Evolutionary conservation across 35 echinoderm and acorn worm species (phyloP).

Genomic region (Eucidaris tribuloides): DNA sequence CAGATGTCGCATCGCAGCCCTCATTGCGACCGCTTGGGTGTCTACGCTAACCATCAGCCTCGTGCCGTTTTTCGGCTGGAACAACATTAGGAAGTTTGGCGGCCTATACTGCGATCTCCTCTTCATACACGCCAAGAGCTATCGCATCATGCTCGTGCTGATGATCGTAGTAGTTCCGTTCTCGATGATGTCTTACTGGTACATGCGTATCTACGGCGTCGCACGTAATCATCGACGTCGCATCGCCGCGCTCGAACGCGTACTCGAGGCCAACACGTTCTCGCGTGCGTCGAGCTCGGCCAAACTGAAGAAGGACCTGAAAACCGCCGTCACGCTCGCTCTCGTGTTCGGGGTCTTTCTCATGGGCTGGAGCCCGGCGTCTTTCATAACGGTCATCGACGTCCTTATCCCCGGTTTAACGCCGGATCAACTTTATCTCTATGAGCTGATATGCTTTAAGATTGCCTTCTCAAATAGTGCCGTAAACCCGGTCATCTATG

Average conservation of each 20-base stretch:
- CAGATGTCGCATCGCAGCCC: neutral
- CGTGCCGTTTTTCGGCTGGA: constrained; percentile 24
- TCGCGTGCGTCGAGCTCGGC: neutral
- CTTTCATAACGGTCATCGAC: constrained; percentile 32
- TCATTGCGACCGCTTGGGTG: constrained; percentile 31
- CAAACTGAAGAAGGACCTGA: constrained; percentile 31
- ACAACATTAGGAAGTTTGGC: constrained; percentile 10
- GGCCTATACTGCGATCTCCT: constrained; percentile 14
- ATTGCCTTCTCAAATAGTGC: constrained; percentile 45
- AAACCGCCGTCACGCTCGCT: constrained; percentile 33
- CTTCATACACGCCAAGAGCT: constrained; percentile 17
- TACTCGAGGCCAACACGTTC: neutral
- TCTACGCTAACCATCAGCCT: neutral
- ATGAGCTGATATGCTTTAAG: constrained; percentile 46
- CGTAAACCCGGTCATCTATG: constrained; percentile 45
- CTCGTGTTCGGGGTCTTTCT: constrained; percentile 36
- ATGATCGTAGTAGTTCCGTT: neutral
- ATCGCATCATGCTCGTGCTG: neutral
- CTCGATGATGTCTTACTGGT: constrained; percentile 41
- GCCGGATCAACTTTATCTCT: constrained; percentile 9
- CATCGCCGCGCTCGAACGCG: constrained; percentile 33
- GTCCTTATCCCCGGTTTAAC: neutral
- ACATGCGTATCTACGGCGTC: constrained; percentile 29
- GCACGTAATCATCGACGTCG: constrained; percentile 18
- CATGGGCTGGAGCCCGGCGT: constrained; percentile 29